Conservation (phyloP, 2,797 vertebrate species). For the Anguilla anguilla region DNA sequence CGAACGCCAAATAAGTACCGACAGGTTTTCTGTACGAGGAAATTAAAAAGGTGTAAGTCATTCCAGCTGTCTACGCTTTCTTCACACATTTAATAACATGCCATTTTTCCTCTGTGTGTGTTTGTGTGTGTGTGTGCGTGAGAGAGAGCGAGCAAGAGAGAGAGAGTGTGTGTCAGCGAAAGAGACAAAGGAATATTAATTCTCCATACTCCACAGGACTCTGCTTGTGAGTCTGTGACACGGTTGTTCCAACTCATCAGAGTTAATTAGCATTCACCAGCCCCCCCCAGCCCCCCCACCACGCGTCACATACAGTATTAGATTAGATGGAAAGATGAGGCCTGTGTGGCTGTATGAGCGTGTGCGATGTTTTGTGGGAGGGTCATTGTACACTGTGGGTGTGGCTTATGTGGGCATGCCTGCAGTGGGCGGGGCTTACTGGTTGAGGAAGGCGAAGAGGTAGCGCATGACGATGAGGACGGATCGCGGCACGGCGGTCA, state of each 20-base stretch:
- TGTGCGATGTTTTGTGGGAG: too few relatives aligned
- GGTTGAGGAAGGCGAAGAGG: conserved; percentile 98
- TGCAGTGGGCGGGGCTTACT: conserved; percentile 80
- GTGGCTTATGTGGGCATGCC: too few relatives aligned
- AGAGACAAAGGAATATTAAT: conserved; percentile 23
- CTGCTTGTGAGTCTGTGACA: not conserved
- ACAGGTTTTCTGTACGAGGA: not conserved
- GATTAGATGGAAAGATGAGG: not conserved
- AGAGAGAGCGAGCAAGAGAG: too few relatives aligned
- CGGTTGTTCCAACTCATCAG: not conserved
- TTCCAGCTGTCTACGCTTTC: conserved; percentile 14
- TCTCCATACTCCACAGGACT: not conserved
- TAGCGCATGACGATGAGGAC: conserved; percentile 96
- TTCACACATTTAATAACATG: conserved; percentile 3
- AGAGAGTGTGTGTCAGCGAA: not conserved
- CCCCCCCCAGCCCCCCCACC: not conserved
- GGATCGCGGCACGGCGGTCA: conserved; percentile 86
- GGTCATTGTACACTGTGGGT: too few relatives aligned
- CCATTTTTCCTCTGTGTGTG: not conserved
- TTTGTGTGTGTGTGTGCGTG: too few relatives aligned
- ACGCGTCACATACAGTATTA: not conserved
- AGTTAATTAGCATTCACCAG: conserved; percentile 1
- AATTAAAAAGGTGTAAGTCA: not conserved
- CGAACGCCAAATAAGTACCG: not conserved
- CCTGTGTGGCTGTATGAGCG: not conserved